These are phyloP conservation scores for Intellagama lesueurii DNA, from an alignment of 2,797 vertebrate species.

Conservation along the genomic window DNA sequence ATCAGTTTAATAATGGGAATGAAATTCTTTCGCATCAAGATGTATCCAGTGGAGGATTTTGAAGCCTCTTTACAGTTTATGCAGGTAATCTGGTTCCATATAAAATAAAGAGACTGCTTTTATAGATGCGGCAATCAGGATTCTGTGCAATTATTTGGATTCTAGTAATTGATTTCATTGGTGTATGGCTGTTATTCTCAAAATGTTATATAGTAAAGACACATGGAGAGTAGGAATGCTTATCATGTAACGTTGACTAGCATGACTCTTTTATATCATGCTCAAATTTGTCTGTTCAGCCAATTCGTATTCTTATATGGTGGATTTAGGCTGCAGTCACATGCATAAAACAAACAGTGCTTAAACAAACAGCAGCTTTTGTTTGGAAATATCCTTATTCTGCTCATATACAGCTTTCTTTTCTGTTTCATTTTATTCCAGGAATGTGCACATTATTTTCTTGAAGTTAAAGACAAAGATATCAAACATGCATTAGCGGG, in stretches of 20 bases:
- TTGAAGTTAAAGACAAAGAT: constrained; percentile 99
- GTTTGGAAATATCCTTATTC: constrained; percentile 35
- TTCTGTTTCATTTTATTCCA: constrained; percentile 67
- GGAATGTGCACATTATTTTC: constrained; percentile 99
- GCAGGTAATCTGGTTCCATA: constrained; percentile 85
- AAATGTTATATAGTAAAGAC: background rate
- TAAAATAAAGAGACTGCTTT: background rate
- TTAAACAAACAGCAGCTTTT: constrained; percentile 42
- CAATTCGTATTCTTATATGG: background rate
- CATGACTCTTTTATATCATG: background rate
- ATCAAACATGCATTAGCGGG: constrained; percentile 98
- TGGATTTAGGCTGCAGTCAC: background rate
- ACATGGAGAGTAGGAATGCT: background rate
- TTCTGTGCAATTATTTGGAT: background rate
- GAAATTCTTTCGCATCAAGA: constrained; percentile 99
- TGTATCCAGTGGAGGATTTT: constrained; percentile 99
- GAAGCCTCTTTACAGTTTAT: constrained; percentile 99
- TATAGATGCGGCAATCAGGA: background rate
- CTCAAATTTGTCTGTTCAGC: background rate
- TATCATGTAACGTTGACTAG: background rate
- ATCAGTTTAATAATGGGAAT: constrained; percentile 99
- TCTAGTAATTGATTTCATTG: background rate
- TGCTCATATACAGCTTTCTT: constrained; percentile 28
- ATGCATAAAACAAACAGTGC: background rate
- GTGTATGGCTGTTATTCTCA: background rate